Evolutionary conservation across 2,797 vertebrate genomes (phyloP).

Genomic region (Galaxias olidus): DNA sequence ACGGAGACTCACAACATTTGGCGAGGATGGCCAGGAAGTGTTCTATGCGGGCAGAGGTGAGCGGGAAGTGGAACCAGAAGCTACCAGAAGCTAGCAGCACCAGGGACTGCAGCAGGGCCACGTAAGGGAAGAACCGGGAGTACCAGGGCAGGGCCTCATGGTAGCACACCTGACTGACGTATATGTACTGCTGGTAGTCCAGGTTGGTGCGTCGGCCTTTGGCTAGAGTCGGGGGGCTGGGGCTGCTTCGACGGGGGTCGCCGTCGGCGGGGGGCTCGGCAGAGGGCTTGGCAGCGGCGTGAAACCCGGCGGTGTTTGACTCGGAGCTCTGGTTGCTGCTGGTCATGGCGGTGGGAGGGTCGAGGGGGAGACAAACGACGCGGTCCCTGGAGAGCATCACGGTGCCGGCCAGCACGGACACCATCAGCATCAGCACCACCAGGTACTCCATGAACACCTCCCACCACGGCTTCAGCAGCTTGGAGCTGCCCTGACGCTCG

Average conservation of each 20-base stretch:
- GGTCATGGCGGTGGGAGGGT: conserved; percentile 26
- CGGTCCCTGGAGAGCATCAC: conserved; percentile 77
- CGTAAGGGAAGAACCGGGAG: conserved; percentile 81
- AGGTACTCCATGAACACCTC: conserved; percentile 86
- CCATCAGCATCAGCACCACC: conserved; percentile 81
- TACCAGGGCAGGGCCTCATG: conserved; percentile 78
- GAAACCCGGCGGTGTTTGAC: conserved; percentile 3
- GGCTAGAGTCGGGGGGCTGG: conserved; percentile 20
- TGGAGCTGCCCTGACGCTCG: conserved; percentile 70
- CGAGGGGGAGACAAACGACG: conserved; percentile 78
- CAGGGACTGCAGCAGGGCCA: conserved; percentile 78
- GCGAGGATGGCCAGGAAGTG: conserved; percentile 80
- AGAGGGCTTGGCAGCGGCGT: conserved; percentile 9
- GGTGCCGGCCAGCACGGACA: conserved; percentile 78
- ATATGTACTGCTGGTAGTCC: conserved; percentile 82
- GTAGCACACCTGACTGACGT: conserved; percentile 83
- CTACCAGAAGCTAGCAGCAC: conserved; percentile 78
- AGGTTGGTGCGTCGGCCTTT: conserved; percentile 69
- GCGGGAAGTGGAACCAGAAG: conserved; percentile 85
- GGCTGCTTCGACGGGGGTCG: too few relatives aligned
- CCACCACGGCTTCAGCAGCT: conserved; percentile 85
- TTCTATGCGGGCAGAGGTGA: conserved; percentile 81
- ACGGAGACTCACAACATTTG: conserved; percentile 84
- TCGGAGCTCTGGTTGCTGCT: conserved; percentile 3
- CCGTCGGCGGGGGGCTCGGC: background rate